Conservation (phyloP, 2,797 vertebrate genomes). For the Melanotaenia maccullochi region DNA sequence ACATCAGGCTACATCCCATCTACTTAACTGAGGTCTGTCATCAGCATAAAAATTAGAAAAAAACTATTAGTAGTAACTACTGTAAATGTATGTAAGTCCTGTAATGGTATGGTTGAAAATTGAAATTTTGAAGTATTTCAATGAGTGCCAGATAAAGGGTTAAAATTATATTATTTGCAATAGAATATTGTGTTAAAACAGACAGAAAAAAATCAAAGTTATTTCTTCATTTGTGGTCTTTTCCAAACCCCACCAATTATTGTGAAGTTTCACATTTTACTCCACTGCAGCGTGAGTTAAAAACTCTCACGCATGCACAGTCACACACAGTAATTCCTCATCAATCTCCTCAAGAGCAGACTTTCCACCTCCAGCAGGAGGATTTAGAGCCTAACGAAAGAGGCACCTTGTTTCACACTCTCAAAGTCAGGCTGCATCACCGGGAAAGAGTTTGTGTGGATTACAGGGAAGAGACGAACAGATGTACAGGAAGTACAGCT, state of each 20-base stretch:
- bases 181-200: background rate
- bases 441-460: slow-evolving; percentile 24
- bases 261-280: background rate
- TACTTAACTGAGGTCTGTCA: no score
- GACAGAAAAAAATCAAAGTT: background rate
- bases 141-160: background rate
- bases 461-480: slow-evolving; percentile 1
- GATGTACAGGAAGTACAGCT: background rate
- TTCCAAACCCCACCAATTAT: background rate
- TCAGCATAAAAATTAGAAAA: no score
- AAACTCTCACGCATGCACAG: slow-evolving; percentile 23
- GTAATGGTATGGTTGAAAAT: no score
- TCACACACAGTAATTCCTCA: slow-evolving; percentile 51
- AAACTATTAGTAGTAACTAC: no score
- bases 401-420: slow-evolving; percentile 11
- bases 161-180: background rate
- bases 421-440: slow-evolving; percentile 15
- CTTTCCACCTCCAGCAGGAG: slow-evolving; percentile 35
- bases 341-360: slow-evolving; percentile 43
- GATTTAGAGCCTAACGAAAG: slow-evolving; percentile 38
- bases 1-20: no score
- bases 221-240: background rate
- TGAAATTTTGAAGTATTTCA: no score
- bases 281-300: background rate
- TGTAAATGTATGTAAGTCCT: no score